phyloP scores from a whole-genome alignment of 2,888 invertebrate species.

The Anarsia innoxiella region DNA sequence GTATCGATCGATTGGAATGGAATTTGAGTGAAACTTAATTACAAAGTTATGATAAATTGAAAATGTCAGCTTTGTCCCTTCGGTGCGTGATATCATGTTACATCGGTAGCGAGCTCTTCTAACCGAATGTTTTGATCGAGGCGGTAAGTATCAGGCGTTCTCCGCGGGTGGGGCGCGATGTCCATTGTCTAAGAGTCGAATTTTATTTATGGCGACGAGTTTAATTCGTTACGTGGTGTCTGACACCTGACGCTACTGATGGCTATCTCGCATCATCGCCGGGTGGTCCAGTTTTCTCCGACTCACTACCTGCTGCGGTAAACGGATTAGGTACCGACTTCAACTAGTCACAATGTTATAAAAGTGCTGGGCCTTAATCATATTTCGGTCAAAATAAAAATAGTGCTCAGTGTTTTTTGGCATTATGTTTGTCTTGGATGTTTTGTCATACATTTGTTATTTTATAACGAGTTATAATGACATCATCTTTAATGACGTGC shows the following conservation, averaged over 20 bases:
- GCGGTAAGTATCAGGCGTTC: slow-evolving; percentile 41
- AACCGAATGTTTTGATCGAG: slow-evolving; percentile 41
- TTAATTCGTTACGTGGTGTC: slow-evolving; percentile 30
- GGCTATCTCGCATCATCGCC: slow-evolving; percentile 42
- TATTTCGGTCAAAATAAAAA: too few species aligned
- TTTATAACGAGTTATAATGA: too few species aligned
- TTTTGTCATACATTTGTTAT: too few species aligned
- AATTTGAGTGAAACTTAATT: slow-evolving; percentile 14
- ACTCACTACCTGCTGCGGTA: slow-evolving; percentile 7
- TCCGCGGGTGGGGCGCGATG: slow-evolving; percentile 32
- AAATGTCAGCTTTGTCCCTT: slow-evolving; percentile 21
- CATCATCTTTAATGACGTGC: too few species aligned
- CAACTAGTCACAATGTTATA: too few species aligned
- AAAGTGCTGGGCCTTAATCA: too few species aligned
- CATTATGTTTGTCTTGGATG: too few species aligned
- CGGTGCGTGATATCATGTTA: slow-evolving; percentile 28
- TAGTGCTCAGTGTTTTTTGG: too few species aligned
- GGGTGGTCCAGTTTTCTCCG: slow-evolving; percentile 41
- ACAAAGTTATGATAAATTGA: slow-evolving; percentile 23
- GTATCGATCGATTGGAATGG: slow-evolving; percentile 31
- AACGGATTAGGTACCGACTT: too few species aligned
- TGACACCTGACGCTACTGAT: slow-evolving; percentile 58
- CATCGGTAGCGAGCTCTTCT: slow-evolving; percentile 36
- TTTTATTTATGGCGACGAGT: slow-evolving; percentile 54
- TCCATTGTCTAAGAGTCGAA: slow-evolving; percentile 63